Percentiles rank a stretch among this genome's conserved stretches.
phyloP scores from a whole-genome alignment of 2,888 invertebrate species.

The Lutraria lutraria region DNA sequence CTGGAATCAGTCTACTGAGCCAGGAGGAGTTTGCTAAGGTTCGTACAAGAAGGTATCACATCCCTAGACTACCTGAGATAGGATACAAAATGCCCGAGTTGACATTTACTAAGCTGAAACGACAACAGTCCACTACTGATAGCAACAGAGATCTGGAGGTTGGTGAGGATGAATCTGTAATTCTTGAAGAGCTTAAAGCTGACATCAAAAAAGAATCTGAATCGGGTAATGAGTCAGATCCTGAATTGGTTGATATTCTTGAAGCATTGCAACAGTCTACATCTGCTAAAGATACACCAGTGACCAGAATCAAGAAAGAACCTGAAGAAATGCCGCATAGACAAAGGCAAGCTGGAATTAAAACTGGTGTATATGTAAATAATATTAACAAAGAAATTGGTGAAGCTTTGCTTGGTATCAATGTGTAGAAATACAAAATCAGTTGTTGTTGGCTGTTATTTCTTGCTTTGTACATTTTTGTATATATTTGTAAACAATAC shows the following conservation, averaged over 20 bases:
- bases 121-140: conserved; percentile 31
- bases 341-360: background rate
- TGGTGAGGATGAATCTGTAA: conserved; percentile 32
- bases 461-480: too few species aligned
- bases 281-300: background rate
- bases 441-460: too few species aligned
- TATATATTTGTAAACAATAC: too few species aligned
- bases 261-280: conserved; percentile 42
- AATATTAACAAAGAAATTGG: conserved; percentile 27
- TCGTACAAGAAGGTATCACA: conserved; percentile 78
- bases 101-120: conserved; percentile 53
- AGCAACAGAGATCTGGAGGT: background rate
- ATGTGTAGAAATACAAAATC: background rate
- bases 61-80: conserved; percentile 50
- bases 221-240: conserved; percentile 56
- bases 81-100: conserved; percentile 60
- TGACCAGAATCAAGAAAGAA: background rate
- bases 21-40: conserved; percentile 86
- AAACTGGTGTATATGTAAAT: conserved; percentile 6
- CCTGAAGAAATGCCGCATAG: background rate
- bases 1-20: conserved; percentile 87
- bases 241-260: conserved; percentile 58
- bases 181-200: conserved; percentile 55
- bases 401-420: conserved; percentile 15
- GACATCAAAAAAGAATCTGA: conserved; percentile 64